Evolutionary conservation across 2,888 invertebrate species (phyloP).

Genomic region (Elegia similella): DNA sequence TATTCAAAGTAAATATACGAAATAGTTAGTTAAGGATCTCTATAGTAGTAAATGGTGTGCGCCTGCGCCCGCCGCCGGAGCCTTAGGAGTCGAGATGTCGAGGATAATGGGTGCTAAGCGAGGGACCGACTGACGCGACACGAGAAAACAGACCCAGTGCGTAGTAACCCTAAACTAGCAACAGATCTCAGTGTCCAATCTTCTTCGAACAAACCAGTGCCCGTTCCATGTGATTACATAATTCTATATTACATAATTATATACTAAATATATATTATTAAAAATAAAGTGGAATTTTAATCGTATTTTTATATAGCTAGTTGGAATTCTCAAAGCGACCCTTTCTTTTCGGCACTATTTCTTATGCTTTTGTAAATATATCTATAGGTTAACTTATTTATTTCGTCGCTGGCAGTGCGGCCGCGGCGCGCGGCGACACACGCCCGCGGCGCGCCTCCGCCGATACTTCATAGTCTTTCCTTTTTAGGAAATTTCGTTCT

Average conservation of each 20-base stretch:
- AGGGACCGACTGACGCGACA: slow-evolving; percentile 46
- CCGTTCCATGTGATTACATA: slow-evolving; percentile 71
- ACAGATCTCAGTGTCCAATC: slow-evolving; percentile 76
- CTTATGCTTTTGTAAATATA: slow-evolving; percentile 79
- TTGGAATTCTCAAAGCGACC: slow-evolving; percentile 62
- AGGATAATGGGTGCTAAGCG: slow-evolving; percentile 28
- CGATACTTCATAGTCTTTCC: slow-evolving; percentile 46
- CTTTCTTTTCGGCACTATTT: slow-evolving; percentile 66
- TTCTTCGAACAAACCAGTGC: slow-evolving; percentile 75
- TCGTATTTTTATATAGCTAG: slow-evolving; percentile 75
- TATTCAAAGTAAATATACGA: slow-evolving; percentile 57
- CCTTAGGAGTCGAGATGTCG: slow-evolving; percentile 14
- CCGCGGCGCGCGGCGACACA: slow-evolving; percentile 34
- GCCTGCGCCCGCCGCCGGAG: slow-evolving; percentile 4
- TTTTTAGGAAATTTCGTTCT: slow-evolving; percentile 77
- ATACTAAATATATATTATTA: slow-evolving; percentile 43
- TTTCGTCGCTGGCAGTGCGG: slow-evolving; percentile 49
- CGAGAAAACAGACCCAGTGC: slow-evolving; percentile 53
- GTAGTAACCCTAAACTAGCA: slow-evolving; percentile 44
- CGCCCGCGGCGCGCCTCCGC: slow-evolving; percentile 28
- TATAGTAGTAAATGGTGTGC: slow-evolving; percentile 22
- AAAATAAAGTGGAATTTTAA: slow-evolving; percentile 61
- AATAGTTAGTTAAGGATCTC: slow-evolving; percentile 46
- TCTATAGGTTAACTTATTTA: slow-evolving; percentile 76
- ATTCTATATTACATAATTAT: slow-evolving; percentile 17